Percentiles rank a stretch among this genome's conserved stretches.
Conservation (phyloP, 2,888 invertebrate species). For the Rotaria macrura region DNA sequence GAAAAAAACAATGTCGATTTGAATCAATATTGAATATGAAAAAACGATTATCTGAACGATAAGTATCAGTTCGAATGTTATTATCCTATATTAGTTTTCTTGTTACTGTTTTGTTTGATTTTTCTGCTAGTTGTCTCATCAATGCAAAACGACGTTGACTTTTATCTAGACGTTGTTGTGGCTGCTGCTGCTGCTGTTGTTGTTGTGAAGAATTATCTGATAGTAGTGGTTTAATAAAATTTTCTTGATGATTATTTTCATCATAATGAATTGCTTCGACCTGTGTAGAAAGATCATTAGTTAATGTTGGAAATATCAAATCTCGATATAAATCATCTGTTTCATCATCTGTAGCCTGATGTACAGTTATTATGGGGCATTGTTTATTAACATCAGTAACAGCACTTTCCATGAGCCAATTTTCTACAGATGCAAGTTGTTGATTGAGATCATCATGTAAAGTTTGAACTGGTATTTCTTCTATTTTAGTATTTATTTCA, state of each 20-base stretch:
- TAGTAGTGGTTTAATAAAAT: not conserved
- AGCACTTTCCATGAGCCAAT: not conserved
- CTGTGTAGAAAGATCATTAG: not conserved
- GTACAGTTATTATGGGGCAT: not conserved
- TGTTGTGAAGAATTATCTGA: not conserved
- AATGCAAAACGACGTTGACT: constrained; percentile 1
- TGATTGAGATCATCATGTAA: not conserved
- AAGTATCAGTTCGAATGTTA: not conserved
- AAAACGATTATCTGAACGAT: not conserved
- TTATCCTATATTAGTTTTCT: not conserved
- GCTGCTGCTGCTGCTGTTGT: no score
- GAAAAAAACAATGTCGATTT: not conserved
- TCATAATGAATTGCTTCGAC: not conserved
- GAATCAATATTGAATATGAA: not conserved
- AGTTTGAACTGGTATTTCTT: not conserved
- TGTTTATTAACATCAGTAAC: not conserved
- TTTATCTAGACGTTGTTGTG: not conserved
- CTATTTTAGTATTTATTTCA: not conserved
- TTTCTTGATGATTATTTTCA: not conserved
- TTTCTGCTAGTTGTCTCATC: constrained; percentile 18
- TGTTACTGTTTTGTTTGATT: not conserved
- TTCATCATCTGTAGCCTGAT: not conserved
- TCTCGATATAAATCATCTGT: constrained; percentile 3
- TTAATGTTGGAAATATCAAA: not conserved
- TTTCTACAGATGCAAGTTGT: constrained; percentile 7